Evolutionary conservation across 2,797 vertebrate genomes (phyloP).

Genomic region (Hybognathus amarus): DNA sequence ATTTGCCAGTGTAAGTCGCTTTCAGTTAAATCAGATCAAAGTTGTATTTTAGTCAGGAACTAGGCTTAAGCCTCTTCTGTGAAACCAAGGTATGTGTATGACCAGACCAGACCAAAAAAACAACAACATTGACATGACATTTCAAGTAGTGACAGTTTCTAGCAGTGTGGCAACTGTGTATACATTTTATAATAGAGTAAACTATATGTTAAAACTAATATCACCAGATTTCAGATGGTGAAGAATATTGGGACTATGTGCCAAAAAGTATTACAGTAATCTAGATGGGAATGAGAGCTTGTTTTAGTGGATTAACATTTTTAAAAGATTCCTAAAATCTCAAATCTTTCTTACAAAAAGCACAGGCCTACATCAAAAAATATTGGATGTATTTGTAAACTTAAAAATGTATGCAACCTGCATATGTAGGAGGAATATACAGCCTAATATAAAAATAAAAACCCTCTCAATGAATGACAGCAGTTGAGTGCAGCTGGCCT

Average conservation of each 20-base stretch:
- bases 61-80: too few species aligned
- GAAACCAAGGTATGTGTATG: background rate
- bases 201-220: background rate
- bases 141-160: background rate
- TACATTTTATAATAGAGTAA: background rate
- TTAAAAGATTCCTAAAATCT: background rate
- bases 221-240: too few species aligned
- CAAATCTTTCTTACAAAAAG: background rate
- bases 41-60: too few species aligned
- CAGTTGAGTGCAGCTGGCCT: background rate
- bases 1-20: too few species aligned
- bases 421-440: background rate
- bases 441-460: background rate
- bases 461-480: background rate
- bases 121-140: background rate
- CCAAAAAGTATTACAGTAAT: conserved; percentile 1
- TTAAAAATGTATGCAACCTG: background rate
- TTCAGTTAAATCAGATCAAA: too few species aligned
- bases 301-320: background rate
- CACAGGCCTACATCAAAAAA: background rate
- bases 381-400: background rate
- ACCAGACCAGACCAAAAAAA: background rate
- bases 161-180: background rate
- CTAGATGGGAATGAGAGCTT: background rate
- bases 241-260: background rate